Base-by-base conservation (phyloP, 1,140 invertebrate genomes). In the Sitodiplosis mosellana region DNA sequence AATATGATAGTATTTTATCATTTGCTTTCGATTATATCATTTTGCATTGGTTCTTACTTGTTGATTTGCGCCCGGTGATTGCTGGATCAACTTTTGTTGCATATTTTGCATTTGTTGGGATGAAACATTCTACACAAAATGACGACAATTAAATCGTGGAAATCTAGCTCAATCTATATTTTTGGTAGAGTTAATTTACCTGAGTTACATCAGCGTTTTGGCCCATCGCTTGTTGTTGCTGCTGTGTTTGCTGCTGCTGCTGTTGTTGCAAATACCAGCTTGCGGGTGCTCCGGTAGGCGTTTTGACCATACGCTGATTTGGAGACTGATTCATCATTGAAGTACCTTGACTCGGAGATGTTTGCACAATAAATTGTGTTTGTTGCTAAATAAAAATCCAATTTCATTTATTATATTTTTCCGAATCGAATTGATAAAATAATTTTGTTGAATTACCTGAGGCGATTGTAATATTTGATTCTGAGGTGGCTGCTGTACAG, bases 321-420 rank as follows among this genome's bases (percentile, higher is more conserved):
- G 33, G 33, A 37, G 45, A 21, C 14, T 37, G 36, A 40, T 22
- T 45, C 17, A 27, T 5, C 27, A 27, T 27, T 27, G 43, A 7
- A 3, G 43, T 14, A 4, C n/a, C 19, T 15, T 47, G 52, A 45
- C 42, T 60, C 47, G 55, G 53, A 55, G 55, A 58, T 37, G 27
- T 27, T 27, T 27, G 27, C 10, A 27, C 27, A 27, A 27, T 27
- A 27, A 59, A 59, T 1, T 52, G 50, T 22, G 54, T 52, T 45
- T 54, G 58, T 42, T 55, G 57, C 36, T 38, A 14, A 38, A 38
- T 5, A 38, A 5, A 17, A 17, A n/a, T 14, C 14, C n/a, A n/a
- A n/a, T n/a, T n/a, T n/a, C n/a, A n/a, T n/a, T n/a, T n/a, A n/a
- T n/a, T n/a, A n/a, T n/a, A n/a, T n/a, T n/a, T n/a, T n/a, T n/a